Evolutionary conservation across 2,797 vertebrate genomes (phyloP).

Genomic region (Labroides dimidiatus): DNA sequence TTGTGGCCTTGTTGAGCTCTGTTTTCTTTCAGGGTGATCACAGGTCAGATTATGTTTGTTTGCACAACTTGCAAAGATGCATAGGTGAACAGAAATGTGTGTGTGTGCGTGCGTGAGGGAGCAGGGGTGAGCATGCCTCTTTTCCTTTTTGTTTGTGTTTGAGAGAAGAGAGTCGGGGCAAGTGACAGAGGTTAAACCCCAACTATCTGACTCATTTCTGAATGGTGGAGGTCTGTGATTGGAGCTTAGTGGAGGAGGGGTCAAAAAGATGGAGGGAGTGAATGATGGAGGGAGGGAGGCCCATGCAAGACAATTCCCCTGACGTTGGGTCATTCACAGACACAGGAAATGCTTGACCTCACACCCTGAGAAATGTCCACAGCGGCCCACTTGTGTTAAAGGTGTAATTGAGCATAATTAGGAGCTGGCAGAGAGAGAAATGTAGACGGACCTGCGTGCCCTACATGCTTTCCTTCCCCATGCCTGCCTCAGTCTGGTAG

Average conservation of each 20-base stretch:
- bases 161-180: constrained; percentile 45
- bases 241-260: constrained; percentile 71
- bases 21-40: background rate
- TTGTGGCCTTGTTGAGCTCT: too few relatives aligned
- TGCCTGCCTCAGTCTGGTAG: constrained; percentile 63
- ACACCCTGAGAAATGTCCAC: constrained; percentile 82
- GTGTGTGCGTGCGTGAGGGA: constrained; percentile 9
- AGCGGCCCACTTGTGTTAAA: constrained; percentile 82
- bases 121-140: constrained; percentile 32
- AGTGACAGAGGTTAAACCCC: constrained; percentile 74
- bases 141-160: constrained; percentile 73
- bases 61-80: constrained; percentile 11
- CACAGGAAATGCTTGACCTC: constrained; percentile 86
- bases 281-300: constrained; percentile 68
- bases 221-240: constrained; percentile 70
- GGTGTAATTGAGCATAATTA: constrained; percentile 86
- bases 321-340: constrained; percentile 79
- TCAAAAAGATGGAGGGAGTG: constrained; percentile 60
- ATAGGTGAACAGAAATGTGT: background rate
- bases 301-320: constrained; percentile 77
- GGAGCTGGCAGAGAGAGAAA: constrained; percentile 77
- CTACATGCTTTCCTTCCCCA: constrained; percentile 61
- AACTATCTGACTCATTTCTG: constrained; percentile 66
- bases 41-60: background rate
- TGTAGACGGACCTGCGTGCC: constrained; percentile 61